phyloP scores from a whole-genome alignment of 2,888 invertebrate species.

The Phytoseiulus persimilis region DNA sequence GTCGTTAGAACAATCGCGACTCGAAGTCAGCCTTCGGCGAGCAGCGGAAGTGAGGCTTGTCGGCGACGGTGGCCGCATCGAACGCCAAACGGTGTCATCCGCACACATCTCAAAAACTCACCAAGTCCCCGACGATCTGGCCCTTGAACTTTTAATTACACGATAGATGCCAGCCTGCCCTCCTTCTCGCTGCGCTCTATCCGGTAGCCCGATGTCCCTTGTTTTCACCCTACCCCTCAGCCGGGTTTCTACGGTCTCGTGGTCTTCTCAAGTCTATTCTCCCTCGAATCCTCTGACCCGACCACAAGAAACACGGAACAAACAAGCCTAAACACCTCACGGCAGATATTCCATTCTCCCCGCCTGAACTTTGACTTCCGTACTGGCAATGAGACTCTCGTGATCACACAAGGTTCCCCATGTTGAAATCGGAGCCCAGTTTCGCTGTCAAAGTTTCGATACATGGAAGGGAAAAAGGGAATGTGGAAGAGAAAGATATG shows the following conservation, averaged over 20 bases:
- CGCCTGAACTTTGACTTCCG: no score
- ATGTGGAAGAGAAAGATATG: no score
- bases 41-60: neutral
- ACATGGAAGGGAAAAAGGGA: no score
- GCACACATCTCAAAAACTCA: slow-evolving; percentile 5
- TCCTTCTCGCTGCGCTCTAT: neutral
- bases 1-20: neutral
- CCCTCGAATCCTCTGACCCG: no score
- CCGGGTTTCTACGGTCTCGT: neutral
- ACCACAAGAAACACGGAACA: no score
- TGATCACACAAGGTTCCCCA: no score
- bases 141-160: slow-evolving; percentile 5
- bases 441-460: no score
- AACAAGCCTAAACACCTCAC: no score
- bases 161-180: neutral
- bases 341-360: no score
- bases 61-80: neutral
- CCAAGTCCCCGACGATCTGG: slow-evolving; percentile 5
- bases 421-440: no score
- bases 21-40: neutral
- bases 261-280: no score
- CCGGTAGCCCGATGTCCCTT: neutral
- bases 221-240: neutral
- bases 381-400: no score
- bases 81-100: neutral